Base-by-base conservation (phyloP, 2,888 invertebrate genomes). In the Ditula angustiorana region DNA sequence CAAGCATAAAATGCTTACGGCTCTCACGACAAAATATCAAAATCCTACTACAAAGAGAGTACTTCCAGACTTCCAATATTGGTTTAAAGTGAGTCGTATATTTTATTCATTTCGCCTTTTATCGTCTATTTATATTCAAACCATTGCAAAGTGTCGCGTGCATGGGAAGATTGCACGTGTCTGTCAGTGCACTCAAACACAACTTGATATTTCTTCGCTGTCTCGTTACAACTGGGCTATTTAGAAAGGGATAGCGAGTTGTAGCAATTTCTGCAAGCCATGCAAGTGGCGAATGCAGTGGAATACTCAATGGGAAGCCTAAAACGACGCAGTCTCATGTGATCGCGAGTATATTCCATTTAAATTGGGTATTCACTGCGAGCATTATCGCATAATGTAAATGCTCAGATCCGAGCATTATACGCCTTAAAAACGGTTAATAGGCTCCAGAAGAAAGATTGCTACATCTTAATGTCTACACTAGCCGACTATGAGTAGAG, bases 181-280 rank as follows among this genome's bases (percentile, higher is more conserved):
- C 73, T 80, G 79, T 79, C 77, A 83, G 80, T 80, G 82, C 80
- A 44, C 19, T 19, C 8, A 10, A 41, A 19, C 16, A 2, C 41
- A 19, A 30, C 35, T 2, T 41, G 3, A 1, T 10, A 41, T 19
- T 41, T 41, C 41, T 41, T 19, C 2, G 8, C 3, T 19, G 41
- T 41, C 10, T 10, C 19, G 13, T 41, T 41, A 19, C n/a, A 19
- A 41, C 19, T n/a, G 16, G 19, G 8, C 10, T 19, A 2, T 16
- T 41, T 19, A 10, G 41, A 19, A 19, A 41, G 10, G 19, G 41
- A 37, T 16, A 10, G 30, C 30, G 30, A 30, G 7, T n/a, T n/a
- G n/a, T 30, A 30, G 30, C 30, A 30, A 30, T 30, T 35, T 30
- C 56, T 11, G 77, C 70, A 74, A 61, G 66, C 69, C 69, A 65